These are phyloP conservation scores for Vollenhovia emeryi DNA, from an alignment of 1,140 invertebrate genomes.

Conservation along the genomic window DNA sequence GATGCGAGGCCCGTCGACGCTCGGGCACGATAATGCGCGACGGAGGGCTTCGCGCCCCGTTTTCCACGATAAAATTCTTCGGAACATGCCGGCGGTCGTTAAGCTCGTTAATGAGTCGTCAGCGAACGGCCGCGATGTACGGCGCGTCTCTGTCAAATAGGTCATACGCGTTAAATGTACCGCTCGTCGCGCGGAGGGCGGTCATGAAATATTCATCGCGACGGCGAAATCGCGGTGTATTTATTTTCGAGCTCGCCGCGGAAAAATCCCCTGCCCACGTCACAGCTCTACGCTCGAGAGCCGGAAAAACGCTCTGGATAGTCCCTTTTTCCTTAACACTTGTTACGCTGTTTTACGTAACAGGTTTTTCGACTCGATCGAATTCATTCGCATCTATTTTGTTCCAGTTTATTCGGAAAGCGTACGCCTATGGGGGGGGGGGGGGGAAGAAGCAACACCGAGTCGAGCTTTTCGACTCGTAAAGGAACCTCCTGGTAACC, in stretches of 20 bases:
- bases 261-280: not conserved
- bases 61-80: conserved; percentile 28
- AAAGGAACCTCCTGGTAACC: not conserved
- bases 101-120: conserved; percentile 47
- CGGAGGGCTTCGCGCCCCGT: not conserved
- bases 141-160: conserved; percentile 50
- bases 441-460: not conserved
- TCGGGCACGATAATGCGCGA: not conserved
- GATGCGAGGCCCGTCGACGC: not conserved
- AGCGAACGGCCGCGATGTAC: conserved; percentile 18
- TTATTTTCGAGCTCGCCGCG: conserved; percentile 25
- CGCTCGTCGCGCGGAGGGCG: conserved; percentile 18
- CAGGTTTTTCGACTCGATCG: not conserved
- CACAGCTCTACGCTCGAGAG: not conserved
- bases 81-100: conserved; percentile 23
- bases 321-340: not conserved
- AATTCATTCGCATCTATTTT: not conserved
- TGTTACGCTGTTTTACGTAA: not conserved
- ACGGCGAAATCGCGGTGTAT: conserved; percentile 12
- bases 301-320: not conserved
- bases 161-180: conserved; percentile 47
- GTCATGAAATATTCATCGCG: conserved; percentile 50
- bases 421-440: not conserved
- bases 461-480: not conserved
- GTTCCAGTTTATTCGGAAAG: not conserved